Evolutionary conservation across 2,888 invertebrate species (phyloP), one percentile per base, ranked within the genome.

Genomic region (Hyposoter didymator): DNA sequence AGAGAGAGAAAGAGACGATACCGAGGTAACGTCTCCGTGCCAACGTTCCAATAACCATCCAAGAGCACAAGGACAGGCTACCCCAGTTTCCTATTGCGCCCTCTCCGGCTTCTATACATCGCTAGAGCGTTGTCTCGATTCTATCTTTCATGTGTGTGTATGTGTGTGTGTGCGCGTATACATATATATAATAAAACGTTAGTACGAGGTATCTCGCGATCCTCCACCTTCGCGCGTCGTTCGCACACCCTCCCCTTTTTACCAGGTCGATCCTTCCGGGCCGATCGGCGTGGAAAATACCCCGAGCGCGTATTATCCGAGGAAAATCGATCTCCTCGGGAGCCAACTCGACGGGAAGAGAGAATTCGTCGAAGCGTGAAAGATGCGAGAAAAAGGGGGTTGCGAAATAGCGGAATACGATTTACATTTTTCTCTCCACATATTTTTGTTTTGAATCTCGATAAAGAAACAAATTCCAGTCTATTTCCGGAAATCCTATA

Each of bases 51-150:
- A 92, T 92, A 92, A 92, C 91, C 91, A 92, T 90, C 91, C 90
- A 90, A 91, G 92, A 92, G 92, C 92, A 90, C 93, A 93, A 93
- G 93, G 93, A 92, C 93, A 91, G 92, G 90, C 91, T 93, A 93
- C 92, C 93, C 93, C 91, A 93, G 93, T 92, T 92, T 92, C 93
- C 92, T 91, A 92, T 92, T 91, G 90, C 92, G 90, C 91, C 66
- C 82, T 70, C 82, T 67, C 90, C 91, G 91, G 43, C 55, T 47
- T 73, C 66, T 73, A 72, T 73, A 62, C 45, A 47, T 72, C 47
- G 55, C 78, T 39, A 90, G 92, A 91, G 90, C 90, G 88, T 52
- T 62, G 67, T 22, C 78, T 70, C 78, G 70, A 70, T 43, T 67
- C 55, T 17, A 28, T 45, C 66, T 69, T 45, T 22, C 28, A 22